These are phyloP conservation scores for Phyto melanocephala DNA, from an alignment of 2,888 invertebrate species.

Conservation along the genomic window DNA sequence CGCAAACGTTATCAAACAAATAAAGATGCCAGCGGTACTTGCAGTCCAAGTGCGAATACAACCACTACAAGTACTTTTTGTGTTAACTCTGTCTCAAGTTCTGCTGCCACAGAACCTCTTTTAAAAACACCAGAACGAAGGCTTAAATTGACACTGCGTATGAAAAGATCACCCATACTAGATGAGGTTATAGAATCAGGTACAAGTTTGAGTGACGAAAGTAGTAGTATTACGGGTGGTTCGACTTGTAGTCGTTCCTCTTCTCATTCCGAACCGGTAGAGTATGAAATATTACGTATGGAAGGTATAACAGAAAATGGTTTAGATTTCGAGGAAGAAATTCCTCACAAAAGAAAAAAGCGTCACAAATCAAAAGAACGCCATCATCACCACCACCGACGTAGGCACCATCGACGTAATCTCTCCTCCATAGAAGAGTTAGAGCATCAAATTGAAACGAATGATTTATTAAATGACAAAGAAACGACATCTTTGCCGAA, in stretches of 20 bases:
- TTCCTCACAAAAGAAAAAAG: constrained; percentile 80
- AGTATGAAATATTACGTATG: constrained; percentile 90
- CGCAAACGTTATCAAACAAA: constrained; percentile 68
- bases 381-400: constrained; percentile 66
- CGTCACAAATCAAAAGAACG: constrained; percentile 82
- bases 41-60: constrained; percentile 39
- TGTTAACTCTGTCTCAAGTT: constrained; percentile 10
- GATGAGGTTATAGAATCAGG: constrained; percentile 92
- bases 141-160: constrained; percentile 88
- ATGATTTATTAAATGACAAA: constrained; percentile 50
- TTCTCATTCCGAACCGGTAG: constrained; percentile 80
- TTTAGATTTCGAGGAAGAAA: constrained; percentile 71
- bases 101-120: constrained; percentile 75
- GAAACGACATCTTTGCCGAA: constrained; percentile 37
- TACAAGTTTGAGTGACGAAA: constrained; percentile 83
- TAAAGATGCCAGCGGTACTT: constrained; percentile 42
- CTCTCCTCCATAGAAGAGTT: constrained; percentile 55
- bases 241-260: constrained; percentile 71
- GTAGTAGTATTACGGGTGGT: constrained; percentile 74
- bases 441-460: constrained; percentile 41
- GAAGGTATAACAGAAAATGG: constrained; percentile 84
- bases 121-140: constrained; percentile 79
- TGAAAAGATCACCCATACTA: constrained; percentile 91
- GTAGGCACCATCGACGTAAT: constrained; percentile 61
- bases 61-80: constrained; percentile 13